Evolutionary conservation across 2,888 invertebrate species (phyloP), one percentile per base, ranked within the genome.

Genomic region (Polydesmus complanatus): DNA sequence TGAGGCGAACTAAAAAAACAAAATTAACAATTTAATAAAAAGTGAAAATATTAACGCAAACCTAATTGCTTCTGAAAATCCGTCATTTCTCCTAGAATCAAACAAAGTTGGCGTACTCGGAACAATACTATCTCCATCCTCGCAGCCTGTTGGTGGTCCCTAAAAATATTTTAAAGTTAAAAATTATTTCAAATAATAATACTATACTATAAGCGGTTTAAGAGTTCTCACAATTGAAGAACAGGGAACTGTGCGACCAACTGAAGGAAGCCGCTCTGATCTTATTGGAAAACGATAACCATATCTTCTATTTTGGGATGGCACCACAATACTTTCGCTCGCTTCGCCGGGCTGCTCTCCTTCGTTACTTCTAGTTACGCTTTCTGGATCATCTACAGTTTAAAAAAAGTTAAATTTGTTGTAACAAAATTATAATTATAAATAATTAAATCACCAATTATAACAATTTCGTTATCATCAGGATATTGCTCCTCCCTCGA

Each of bases 31-130:
- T 37, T 8, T 37, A 37, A 37, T 37, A 37, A 5, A 37, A 14
- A 8, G 26, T 58, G 26, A 2, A 5, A 56, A 3, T 56, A 54
- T 19, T 51, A 51, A 57, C 26, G 23, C 65, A 49, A 63, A 72
- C 71, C 69, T 72, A 53, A 93, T 88, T 53, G 91, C 91, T 72
- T 92, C 90, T 49, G 90, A 88, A 75, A 90, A 90, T 59, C 89
- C 90, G 73, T 92, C 91, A 63, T 81, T 83, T 63, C 90, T 79
- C 63, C 88, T 77, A 2, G 90, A 88, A 53, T 87, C 84, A 70
- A 85, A 88, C 26, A 92, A 76, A 2, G 91, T 89, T 21, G 93
- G 90, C 14, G 92, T 91, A 62, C 90, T 87, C 19, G 93, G 92
- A 37, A 93, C 91, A 67, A 91, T 91, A 67, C 88, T 78, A 66